These are phyloP conservation scores for Drosophila pandora DNA, from an alignment of 1,140 invertebrate genomes.

Conservation along the genomic window DNA sequence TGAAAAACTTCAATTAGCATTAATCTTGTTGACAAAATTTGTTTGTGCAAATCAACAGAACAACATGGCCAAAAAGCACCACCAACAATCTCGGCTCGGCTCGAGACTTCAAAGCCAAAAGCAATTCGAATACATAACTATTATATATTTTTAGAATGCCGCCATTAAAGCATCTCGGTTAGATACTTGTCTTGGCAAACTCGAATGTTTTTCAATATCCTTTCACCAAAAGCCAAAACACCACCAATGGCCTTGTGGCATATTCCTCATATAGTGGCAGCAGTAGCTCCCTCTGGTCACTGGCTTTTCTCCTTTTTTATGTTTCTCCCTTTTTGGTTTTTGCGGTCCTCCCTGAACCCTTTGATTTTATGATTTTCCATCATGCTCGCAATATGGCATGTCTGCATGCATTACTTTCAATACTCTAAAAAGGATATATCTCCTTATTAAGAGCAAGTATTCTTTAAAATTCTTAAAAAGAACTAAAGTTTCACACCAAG, in stretches of 20 bases:
- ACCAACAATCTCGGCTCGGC: conserved; percentile 13
- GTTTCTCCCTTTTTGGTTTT: conserved; percentile 5
- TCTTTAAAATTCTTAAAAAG: background rate
- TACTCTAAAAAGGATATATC: conserved; percentile 14
- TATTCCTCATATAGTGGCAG: background rate
- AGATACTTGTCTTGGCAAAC: conserved; percentile 28
- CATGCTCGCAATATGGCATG: conserved; percentile 15
- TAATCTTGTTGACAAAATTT: conserved; percentile 66
- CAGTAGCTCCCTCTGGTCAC: background rate
- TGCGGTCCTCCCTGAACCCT: conserved; percentile 13
- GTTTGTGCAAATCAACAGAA: conserved; percentile 66
- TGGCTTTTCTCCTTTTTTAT: background rate
- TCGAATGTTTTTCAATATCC: conserved; percentile 1
- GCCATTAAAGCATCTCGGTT: conserved; percentile 23
- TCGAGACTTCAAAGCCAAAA: conserved; percentile 29
- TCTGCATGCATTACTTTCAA: conserved; percentile 11
- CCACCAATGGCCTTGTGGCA: conserved; percentile 7
- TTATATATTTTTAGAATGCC: conserved; percentile 34
- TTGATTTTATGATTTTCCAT: conserved; percentile 63
- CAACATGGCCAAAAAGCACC: conserved; percentile 26
- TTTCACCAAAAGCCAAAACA: conserved; percentile 20
- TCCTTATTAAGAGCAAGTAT: background rate
- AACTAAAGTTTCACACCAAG: too few relatives aligned
- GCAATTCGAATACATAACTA: conserved; percentile 12
- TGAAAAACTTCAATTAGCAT: conserved; percentile 72